phyloP scores from a whole-genome alignment of 2,797 vertebrate genomes.

The Cebuella pygmaea region DNA sequence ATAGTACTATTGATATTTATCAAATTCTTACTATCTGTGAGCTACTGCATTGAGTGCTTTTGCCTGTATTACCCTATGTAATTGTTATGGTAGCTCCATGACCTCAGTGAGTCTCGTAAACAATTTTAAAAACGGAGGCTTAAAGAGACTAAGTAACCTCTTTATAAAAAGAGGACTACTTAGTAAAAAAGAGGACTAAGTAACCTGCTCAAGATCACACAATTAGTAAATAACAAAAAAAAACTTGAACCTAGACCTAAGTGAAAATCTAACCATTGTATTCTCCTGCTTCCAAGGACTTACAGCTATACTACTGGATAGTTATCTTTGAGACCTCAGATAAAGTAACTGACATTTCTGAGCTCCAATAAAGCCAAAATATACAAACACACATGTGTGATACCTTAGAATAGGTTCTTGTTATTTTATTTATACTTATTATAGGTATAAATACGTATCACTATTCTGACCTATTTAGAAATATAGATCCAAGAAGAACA shows the following conservation, averaged over 20 bases:
- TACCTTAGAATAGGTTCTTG: neutral
- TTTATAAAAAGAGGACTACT: neutral
- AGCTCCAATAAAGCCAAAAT: neutral
- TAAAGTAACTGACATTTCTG: neutral
- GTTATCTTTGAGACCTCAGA: neutral
- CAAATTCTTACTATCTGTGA: neutral
- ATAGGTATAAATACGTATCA: neutral
- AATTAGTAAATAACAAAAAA: neutral
- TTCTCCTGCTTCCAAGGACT: neutral
- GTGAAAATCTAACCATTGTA: neutral
- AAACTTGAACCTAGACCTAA: neutral
- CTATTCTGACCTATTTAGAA: neutral
- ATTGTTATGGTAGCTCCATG: neutral
- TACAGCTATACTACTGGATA: neutral
- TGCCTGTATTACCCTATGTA: neutral
- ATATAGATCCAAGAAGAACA: neutral
- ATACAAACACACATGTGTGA: neutral
- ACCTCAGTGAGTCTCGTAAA: neutral
- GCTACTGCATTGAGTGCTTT: neutral
- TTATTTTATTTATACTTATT: constrained; percentile 10
- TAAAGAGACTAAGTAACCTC: neutral
- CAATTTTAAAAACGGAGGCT: neutral
- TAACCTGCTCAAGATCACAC: neutral
- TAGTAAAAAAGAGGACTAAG: neutral
- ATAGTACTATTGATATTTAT: neutral